Evolutionary conservation across 2,797 vertebrate genomes (phyloP).

Genomic region (Miopithecus talapoin): DNA sequence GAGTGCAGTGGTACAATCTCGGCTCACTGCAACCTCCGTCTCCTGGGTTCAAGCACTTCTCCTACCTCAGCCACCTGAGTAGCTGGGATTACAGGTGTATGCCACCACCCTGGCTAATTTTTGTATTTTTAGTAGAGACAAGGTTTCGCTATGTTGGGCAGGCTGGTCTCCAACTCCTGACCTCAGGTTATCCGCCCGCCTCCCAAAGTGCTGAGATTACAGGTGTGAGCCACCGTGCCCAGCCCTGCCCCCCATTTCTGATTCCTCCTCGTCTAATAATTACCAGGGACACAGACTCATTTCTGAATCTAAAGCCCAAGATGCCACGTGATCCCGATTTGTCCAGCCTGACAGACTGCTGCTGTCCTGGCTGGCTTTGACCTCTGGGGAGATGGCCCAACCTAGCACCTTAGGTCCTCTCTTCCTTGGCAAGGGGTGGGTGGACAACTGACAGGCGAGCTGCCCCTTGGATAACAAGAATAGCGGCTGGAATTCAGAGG

Average conservation of each 20-base stretch:
- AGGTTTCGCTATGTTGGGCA: neutral
- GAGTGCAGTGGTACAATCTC: neutral
- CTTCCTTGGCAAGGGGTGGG: neutral
- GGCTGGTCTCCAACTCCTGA: neutral
- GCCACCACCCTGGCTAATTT: neutral
- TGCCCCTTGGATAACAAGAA: neutral
- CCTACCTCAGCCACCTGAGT: neutral
- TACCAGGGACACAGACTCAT: neutral
- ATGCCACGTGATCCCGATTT: neutral
- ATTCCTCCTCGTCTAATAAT: neutral
- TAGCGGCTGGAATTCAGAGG: neutral
- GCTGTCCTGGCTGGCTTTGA: neutral
- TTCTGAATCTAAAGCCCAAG: slow-evolving; percentile 5
- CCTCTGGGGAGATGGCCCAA: neutral
- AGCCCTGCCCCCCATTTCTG: neutral
- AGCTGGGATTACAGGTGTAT: neutral
- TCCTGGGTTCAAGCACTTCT: neutral
- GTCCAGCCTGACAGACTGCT: neutral
- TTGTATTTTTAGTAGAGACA: neutral
- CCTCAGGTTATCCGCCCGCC: neutral
- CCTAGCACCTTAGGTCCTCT: neutral
- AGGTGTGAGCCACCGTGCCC: neutral
- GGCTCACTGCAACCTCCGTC: neutral
- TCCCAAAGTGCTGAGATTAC: neutral
- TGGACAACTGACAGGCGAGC: neutral